Conservation (phyloP, 2,888 invertebrate genomes). For the Brachylomia viminalis region DNA sequence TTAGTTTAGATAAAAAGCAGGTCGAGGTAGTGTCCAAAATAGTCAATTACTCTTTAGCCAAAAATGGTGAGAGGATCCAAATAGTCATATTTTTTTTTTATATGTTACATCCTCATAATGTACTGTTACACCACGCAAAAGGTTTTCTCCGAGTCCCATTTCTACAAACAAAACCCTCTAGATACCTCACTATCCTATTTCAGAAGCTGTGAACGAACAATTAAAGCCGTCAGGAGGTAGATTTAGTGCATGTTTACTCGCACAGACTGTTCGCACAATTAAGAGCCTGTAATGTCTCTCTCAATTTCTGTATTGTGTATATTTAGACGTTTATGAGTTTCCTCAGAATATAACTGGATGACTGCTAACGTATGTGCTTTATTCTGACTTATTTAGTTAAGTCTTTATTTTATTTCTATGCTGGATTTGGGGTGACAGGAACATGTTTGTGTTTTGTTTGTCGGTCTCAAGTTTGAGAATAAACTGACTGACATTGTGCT, state of each 20-base stretch:
- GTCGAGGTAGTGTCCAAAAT: background rate
- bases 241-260: conserved; percentile 64
- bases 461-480: background rate
- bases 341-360: conserved; percentile 64
- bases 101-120: background rate
- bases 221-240: conserved; percentile 67
- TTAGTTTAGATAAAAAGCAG: too few relatives aligned
- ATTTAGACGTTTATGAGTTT: conserved; percentile 79
- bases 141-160: conserved; percentile 44
- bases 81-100: too few relatives aligned
- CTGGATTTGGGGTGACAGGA: conserved; percentile 31
- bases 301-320: conserved; percentile 73
- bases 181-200: conserved; percentile 59
- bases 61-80: background rate
- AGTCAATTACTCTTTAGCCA: too few relatives aligned
- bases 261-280: conserved; percentile 74
- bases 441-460: conserved; percentile 35
- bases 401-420: conserved; percentile 53
- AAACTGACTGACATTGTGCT: background rate
- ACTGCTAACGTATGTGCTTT: conserved; percentile 45
- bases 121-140: background rate
- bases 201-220: conserved; percentile 63
- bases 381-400: conserved; percentile 46
- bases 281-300: conserved; percentile 70
- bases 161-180: conserved; percentile 32